phyloP scores from a whole-genome alignment of 1,140 invertebrate species.

The Heliconius himera region DNA sequence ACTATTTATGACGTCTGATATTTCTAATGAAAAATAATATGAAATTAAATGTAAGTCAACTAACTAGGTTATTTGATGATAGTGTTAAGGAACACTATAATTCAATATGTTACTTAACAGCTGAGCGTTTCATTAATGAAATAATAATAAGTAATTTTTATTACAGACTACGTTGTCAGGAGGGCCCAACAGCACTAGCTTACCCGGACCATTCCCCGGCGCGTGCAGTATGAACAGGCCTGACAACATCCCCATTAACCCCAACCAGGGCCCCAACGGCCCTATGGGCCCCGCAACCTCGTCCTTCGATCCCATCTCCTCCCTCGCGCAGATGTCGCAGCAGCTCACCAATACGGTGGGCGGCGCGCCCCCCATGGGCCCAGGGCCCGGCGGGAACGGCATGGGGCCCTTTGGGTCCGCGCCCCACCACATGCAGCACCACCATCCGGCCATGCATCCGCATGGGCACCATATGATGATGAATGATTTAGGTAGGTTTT shows the following conservation, averaged over 20 bases:
- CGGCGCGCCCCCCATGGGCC: constrained; percentile 71
- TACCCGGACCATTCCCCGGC: constrained; percentile 68
- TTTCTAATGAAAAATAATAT: too few species aligned
- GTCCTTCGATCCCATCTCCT: constrained; percentile 95
- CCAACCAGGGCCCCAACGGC: constrained; percentile 82
- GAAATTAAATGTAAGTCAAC: too few species aligned
- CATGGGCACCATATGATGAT: constrained; percentile 78
- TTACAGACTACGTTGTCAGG: constrained; percentile 72
- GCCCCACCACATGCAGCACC: constrained; percentile 75
- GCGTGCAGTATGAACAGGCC: constrained; percentile 82
- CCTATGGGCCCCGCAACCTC: constrained; percentile 82
- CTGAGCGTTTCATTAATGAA: background rate
- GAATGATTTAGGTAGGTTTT: constrained; percentile 68
- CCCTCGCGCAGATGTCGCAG: constrained; percentile 96
- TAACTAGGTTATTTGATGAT: too few species aligned
- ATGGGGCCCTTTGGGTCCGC: constrained; percentile 82
- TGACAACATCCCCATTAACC: constrained; percentile 92
- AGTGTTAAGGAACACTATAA: too few species aligned
- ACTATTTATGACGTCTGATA: too few species aligned
- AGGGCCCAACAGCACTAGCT: constrained; percentile 70
- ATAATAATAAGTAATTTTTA: background rate
- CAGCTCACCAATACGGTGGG: constrained; percentile 89
- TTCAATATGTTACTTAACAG: too few species aligned
- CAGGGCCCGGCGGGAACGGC: constrained; percentile 79
- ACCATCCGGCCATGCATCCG: constrained; percentile 72